These are phyloP conservation scores for Polydrusus pterygomalis DNA, from an alignment of 2,888 invertebrate genomes.

Conservation along the genomic window DNA sequence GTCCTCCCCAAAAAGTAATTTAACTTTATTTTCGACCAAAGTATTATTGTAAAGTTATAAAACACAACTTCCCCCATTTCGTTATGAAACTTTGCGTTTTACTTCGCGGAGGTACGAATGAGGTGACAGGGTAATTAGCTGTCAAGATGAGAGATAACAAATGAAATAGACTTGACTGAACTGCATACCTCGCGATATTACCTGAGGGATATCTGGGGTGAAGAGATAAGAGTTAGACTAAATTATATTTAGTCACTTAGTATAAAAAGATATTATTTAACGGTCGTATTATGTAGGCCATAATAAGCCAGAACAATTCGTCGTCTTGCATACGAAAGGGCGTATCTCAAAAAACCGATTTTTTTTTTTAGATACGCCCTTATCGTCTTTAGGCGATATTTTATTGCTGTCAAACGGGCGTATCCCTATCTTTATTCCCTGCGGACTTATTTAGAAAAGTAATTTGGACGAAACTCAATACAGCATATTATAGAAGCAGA, in stretches of 20 bases:
- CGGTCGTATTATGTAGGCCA: too few relatives aligned
- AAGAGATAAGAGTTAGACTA: constrained; percentile 21
- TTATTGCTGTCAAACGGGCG: too few relatives aligned
- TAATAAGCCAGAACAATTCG: too few relatives aligned
- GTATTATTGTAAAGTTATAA: constrained; percentile 10
- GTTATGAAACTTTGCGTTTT: constrained; percentile 35
- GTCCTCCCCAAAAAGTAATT: constrained; percentile 14
- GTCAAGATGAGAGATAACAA: constrained; percentile 40
- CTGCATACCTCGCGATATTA: constrained; percentile 41
- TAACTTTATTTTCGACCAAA: constrained; percentile 3
- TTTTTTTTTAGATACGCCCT: too few relatives aligned
- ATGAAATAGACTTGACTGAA: constrained; percentile 37
- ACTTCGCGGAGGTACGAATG: constrained; percentile 30
- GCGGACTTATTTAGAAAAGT: too few relatives aligned
- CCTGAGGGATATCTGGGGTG: constrained; percentile 23
- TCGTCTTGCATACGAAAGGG: too few relatives aligned
- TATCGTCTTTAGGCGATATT: too few relatives aligned
- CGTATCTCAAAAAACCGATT: too few relatives aligned
- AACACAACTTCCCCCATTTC: constrained; percentile 21
- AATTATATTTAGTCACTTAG: constrained; percentile 14
- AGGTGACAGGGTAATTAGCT: constrained; percentile 46
- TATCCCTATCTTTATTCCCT: too few relatives aligned
- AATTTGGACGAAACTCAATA: too few relatives aligned
- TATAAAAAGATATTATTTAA: too few relatives aligned
- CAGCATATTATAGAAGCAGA: too few relatives aligned